A percentile compares a stretch with the other conserved stretches of the same genome.
Conservation (phyloP, 1,140 invertebrate species). For the Lordiphosa stackelbergi region DNA sequence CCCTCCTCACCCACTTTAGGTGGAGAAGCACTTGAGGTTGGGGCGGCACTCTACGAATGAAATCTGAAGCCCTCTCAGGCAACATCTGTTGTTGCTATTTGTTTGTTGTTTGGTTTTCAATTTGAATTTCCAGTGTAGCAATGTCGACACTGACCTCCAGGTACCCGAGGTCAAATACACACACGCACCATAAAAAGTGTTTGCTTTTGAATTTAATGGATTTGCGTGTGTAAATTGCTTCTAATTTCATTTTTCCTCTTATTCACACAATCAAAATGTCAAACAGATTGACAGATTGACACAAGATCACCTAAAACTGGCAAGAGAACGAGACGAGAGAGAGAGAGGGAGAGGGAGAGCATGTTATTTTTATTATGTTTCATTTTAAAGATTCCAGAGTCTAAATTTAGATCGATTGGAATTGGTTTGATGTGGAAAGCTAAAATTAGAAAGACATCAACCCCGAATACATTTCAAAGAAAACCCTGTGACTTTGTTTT, state of each 20-base stretch:
- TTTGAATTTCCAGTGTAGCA: constrained; percentile 6
- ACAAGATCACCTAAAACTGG: constrained; percentile 31
- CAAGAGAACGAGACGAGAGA: constrained; percentile 5
- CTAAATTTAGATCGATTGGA: constrained; percentile 6
- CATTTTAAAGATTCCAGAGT: not conserved
- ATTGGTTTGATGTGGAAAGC: constrained; percentile 1
- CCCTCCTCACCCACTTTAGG: not conserved
- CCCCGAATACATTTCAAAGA: not conserved
- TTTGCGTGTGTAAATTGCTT: constrained; percentile 60
- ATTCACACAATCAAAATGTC: constrained; percentile 59
- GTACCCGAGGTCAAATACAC: constrained; percentile 34
- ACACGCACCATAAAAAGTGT: constrained; percentile 28
- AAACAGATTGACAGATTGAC: constrained; percentile 52
- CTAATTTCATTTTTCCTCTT: constrained; percentile 36
- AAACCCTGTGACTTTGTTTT: not conserved
- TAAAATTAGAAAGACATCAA: not conserved
- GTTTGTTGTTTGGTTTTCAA: constrained; percentile 18
- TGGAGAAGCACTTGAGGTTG: constrained; percentile 12
- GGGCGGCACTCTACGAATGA: not conserved
- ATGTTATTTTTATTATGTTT: constrained; percentile 23
- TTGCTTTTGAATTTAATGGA: constrained; percentile 39
- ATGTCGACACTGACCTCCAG: constrained; percentile 59
- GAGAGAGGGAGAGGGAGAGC: constrained; percentile 1
- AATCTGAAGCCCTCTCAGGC: constrained; percentile 20
- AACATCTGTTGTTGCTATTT: constrained; percentile 41